Conservation (phyloP, 2,888 invertebrate species). For the Ecliptopera silaceata region DNA sequence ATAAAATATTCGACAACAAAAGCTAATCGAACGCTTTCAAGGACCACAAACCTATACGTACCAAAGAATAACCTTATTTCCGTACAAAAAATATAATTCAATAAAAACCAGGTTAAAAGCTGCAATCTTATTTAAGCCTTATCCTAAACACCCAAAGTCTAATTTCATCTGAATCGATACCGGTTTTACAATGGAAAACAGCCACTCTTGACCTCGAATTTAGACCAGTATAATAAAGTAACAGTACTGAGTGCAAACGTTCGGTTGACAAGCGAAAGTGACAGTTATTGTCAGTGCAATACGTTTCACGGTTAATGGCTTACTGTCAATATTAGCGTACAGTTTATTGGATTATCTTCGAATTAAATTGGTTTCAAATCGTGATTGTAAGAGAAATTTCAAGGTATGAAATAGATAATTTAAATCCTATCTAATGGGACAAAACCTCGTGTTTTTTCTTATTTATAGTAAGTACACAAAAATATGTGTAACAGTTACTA, state of each 20-base stretch:
- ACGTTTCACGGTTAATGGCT: conserved; percentile 31
- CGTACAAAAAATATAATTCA: conserved; percentile 28
- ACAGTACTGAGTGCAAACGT: conserved; percentile 35
- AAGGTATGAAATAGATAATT: neutral
- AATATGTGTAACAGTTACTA: too few species aligned
- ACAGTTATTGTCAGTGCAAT: conserved; percentile 29
- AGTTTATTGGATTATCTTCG: conserved; percentile 23
- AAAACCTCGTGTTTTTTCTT: too few species aligned
- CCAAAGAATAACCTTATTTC: conserved; percentile 35
- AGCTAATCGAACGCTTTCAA: neutral
- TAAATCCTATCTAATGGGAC: too few species aligned
- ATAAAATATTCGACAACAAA: neutral
- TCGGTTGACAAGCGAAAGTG: conserved; percentile 36
- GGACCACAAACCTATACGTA: conserved; percentile 16
- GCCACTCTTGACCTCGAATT: conserved; percentile 59
- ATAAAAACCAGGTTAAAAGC: conserved; percentile 15
- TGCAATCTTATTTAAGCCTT: conserved; percentile 25
- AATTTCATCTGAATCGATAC: conserved; percentile 12
- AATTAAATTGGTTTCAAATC: conserved; percentile 11
- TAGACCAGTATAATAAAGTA: conserved; percentile 26
- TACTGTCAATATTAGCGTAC: conserved; percentile 30
- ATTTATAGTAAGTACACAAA: too few species aligned
- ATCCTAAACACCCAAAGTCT: conserved; percentile 22
- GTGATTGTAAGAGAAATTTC: conserved; percentile 6
- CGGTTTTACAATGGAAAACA: conserved; percentile 34